phyloP scores from a whole-genome alignment of 2,888 invertebrate genomes.

The Eurytoma adleriae region DNA sequence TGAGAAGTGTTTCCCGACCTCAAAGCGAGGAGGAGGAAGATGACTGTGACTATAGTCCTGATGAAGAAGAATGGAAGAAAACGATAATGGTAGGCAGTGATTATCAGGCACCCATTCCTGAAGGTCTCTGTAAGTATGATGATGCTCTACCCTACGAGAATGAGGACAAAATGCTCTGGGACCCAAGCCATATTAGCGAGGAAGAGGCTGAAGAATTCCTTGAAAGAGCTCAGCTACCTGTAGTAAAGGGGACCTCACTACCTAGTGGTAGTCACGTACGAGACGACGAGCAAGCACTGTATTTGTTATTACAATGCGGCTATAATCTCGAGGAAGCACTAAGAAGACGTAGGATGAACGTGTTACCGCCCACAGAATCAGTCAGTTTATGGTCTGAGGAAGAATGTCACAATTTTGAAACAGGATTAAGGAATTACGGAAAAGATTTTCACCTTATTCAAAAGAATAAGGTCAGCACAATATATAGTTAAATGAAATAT shows the following conservation, averaged over 20 bases:
- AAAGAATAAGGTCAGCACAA: slow-evolving; percentile 85
- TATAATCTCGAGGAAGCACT: slow-evolving; percentile 96
- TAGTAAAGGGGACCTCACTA: slow-evolving; percentile 77
- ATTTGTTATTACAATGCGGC: slow-evolving; percentile 93
- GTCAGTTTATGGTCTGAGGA: slow-evolving; percentile 97
- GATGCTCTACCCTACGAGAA: slow-evolving; percentile 96
- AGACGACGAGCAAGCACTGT: slow-evolving; percentile 94
- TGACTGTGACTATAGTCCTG: slow-evolving; percentile 89
- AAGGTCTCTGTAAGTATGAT: slow-evolving; percentile 93
- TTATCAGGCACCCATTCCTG: slow-evolving; percentile 95
- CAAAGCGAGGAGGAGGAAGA: slow-evolving; percentile 89
- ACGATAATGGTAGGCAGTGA: slow-evolving; percentile 97
- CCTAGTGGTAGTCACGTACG: slow-evolving; percentile 87
- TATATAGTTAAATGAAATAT: not conserved
- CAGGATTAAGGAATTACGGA: slow-evolving; percentile 93
- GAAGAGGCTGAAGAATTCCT: slow-evolving; percentile 89
- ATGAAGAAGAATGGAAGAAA: slow-evolving; percentile 94
- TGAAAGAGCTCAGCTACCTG: slow-evolving; percentile 77
- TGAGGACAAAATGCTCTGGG: slow-evolving; percentile 96
- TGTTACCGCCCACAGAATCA: slow-evolving; percentile 83
- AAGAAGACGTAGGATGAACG: slow-evolving; percentile 86
- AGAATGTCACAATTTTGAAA: slow-evolving; percentile 97
- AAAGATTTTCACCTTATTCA: slow-evolving; percentile 98
- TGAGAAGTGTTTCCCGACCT: slow-evolving; percentile 81
- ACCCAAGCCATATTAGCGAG: slow-evolving; percentile 86